Base-by-base conservation (phyloP, 35 echinoderm and acorn worm species). In the Amphiura filiformis region DNA sequence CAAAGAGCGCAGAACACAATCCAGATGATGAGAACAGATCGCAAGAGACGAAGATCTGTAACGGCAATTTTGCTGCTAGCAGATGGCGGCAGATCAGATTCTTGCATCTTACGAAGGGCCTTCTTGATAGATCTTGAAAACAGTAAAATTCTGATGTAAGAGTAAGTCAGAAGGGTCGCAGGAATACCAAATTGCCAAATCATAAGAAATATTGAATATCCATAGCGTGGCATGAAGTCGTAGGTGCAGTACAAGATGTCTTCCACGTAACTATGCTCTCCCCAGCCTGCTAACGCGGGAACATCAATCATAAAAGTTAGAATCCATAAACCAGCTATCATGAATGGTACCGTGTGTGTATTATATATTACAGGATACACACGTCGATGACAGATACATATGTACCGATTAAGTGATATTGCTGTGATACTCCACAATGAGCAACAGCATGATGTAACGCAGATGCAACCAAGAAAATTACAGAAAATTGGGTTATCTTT, bases 401-500 rank as follows among this genome's bases (percentile, higher is more conserved):
- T 76, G 84, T 90, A 93, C 1, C 94, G 86, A 70, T 96, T 96
- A 38, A 96, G 20, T 28, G 81, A 86, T 39, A 96, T 96, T 22
- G 70, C 82, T 15, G 65, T 87, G 30, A 96, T 84, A 78, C 87
- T 96, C 94, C 94, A 96, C 76, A 96, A 20, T 57, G 94, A 95
- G 31, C 94, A 92, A 31, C 85, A 88, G 49, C 94, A 95, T 41
- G 83, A 87, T 36, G 94, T 93, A 15, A 96, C 87, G 75, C 94
- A 96, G 35, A 96, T 41, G 34, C 90, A 86, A 31, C 90, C 94
- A 23, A 96, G 87, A 30, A 93, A 37, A 82, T 96, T 87, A 64
- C 94, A 96, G 36, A 96, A 41, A 9, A 86, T 82, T 20, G 77
- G 78, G 30, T 93, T 93, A 11, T 82, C 56, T 37, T 81, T 39